Base-by-base conservation (phyloP, 2,888 invertebrate species). In the Dryadula phaetusa region DNA sequence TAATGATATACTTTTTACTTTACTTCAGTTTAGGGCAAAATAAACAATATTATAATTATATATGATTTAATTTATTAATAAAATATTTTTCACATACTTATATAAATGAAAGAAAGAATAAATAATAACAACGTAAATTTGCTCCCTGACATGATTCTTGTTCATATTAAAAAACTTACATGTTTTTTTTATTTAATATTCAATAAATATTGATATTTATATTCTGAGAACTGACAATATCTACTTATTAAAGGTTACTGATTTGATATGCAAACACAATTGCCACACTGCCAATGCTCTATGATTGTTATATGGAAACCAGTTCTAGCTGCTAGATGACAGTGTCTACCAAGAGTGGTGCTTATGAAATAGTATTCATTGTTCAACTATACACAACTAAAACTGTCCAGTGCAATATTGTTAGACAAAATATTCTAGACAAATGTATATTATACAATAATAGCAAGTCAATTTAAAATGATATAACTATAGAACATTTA, bases 271-370 rank as follows among this genome's bases (percentile, higher is more conserved):
- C 28, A 52, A 52, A 10, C 7, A 28, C 49, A 52, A 52, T 44
- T 12, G 44, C 12, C 40, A 40, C 22, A 25, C 56, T 22, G 10
- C 16, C 22, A 14, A 20, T 34, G 22, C 22, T 56, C 22, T 40
- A n/a, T 25, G 25, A 56, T 37, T 40, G 56, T 25, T 37, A 54
- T 56, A 56, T 22, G 10, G 40, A 40, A 56, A 56, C 56, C 40
- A 56, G 56, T 56, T 40, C 40, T 56, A 40, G 56, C 56, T 22
- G 37, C 56, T 56, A 56, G 56, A 56, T 56, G 37, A 37, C 54
- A 56, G 40, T 56, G 22, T 40, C 40, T 40, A 16, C 22, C 22
- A 22, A 56, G 56, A 56, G 25, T 40, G 22, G 12, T 56, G 5
- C 20, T 40, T 40, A 16, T 56, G 25, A 56, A 40, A 22, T 22